Base-by-base conservation (phyloP, 2,888 invertebrate genomes). In the Masnerella sp. region DNA sequence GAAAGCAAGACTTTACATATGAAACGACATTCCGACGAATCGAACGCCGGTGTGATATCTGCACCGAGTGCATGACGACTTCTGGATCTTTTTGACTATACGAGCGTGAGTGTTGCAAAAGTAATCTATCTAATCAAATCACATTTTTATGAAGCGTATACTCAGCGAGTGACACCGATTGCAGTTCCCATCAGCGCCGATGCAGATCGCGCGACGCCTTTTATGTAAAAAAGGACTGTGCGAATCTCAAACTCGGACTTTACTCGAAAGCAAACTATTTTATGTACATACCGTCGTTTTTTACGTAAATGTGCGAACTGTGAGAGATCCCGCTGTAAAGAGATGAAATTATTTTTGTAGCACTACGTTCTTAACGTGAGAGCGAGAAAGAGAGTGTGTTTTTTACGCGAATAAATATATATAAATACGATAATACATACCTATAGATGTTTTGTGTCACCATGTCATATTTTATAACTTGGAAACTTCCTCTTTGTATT, bases 361-460 rank as follows among this genome's bases (percentile, higher is more conserved):
- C 67, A 47, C 70, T 61, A 7, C 43, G 54, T 51, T 62, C 56
- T 32, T 61, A 18, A 32, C 30, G 47, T 28, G 59, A 59, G 65
- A 77, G 56, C 42, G 69, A 68, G 73, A 73, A 71, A 75, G 59
- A 73, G 73, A 75, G 59, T 59, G 73, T 78, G 78, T 79, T 79
- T 79, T 80, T 79, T 80, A 77, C 79, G 54, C 62, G 74, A 76
- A 71, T 73, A 64, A 52, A 70, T 71, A 71, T 58, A 71, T 68
- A 74, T 74, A 58, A 56, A 65, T 62, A 71, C 34, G 20, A 15
- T 49, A 70, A 65, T 34, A 36, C 43, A 59, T 64, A 64, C 30
- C 17, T 69, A 74, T 61, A 70, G 62, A 70, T 61, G 70, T 70
- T 69, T 74, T 69, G 70, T 74, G 61, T 67, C 74, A 70, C 51